Evolutionary conservation across 2,113 vertebrate genomes (phyloP), one percentile per base, ranked within the genome.

Genomic region (Stigmatopora nigra): DNA sequence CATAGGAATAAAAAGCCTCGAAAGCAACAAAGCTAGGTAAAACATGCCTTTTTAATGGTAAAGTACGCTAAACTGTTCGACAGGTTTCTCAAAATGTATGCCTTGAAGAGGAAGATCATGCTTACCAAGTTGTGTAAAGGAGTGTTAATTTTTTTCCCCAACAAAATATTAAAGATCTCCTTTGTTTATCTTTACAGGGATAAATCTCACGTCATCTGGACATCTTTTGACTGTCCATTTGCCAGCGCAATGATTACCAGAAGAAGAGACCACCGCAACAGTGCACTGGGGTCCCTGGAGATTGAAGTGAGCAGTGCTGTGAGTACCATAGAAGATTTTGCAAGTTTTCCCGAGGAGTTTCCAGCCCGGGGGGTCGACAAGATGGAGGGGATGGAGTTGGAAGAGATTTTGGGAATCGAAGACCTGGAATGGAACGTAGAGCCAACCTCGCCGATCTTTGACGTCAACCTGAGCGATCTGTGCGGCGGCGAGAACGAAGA

Each of bases 211-310:
- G 15, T 60, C n/a, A 15, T 67, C 7, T 56, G 19, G 57, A 61
- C 20, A n/a, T 53, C 7, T 1, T 35, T 13, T 46, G 10, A 16
- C 45, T 20, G 22, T 51, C 22, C 62, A 36, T 16, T 16, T 36
- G 3, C 47, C 22, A 52, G 51, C 15, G 72, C n/a, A 58, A 90
- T 91, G 90, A 90, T 92, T 57, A 91, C 90, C 65, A 88, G 91
- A 65, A 90, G 89, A 83, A 87, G 87, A 82, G 81, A 81, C 59
- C 84, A 78, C 14, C 6, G 53, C 67, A 75, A n/a, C 46, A 19
- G 25, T 7, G 73, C 84, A 2, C 16, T 68, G 35, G 70, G 52
- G 60, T 7, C 65, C 2, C 17, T 67, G 7, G 78, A 82, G 13
- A 67, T 75, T 7, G 83, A 87, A 47, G 72, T 63, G 1, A 51